Conservation (phyloP, 92 coral and sea anemone genomes). For the Palythoa heliodiscus region DNA sequence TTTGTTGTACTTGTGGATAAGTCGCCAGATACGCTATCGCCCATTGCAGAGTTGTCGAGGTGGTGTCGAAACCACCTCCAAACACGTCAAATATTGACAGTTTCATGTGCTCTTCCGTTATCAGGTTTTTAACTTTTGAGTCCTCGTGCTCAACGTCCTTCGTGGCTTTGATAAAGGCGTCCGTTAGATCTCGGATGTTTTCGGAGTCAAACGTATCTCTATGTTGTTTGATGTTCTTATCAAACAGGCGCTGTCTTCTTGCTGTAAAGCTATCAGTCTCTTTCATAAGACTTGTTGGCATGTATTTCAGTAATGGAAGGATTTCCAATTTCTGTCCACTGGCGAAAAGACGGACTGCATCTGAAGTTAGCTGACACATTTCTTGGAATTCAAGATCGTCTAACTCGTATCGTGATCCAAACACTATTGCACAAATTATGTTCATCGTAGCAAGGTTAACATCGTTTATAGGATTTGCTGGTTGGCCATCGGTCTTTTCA, state of each 20-base stretch:
- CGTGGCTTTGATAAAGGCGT: slow-evolving; percentile 62
- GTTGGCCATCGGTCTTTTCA: not conserved
- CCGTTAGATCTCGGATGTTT: slow-evolving; percentile 60
- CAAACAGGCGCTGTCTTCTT: slow-evolving; percentile 39
- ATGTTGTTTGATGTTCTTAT: slow-evolving; percentile 50
- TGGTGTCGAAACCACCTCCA: slow-evolving; percentile 69
- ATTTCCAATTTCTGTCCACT: too few species aligned
- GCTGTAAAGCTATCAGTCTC: slow-evolving; percentile 27
- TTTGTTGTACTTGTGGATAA: slow-evolving; percentile 55
- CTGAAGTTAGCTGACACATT: slow-evolving; percentile 19
- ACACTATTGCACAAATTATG: slow-evolving; percentile 51
- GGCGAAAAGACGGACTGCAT: not conserved
- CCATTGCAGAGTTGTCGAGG: slow-evolving; percentile 69
- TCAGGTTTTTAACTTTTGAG: slow-evolving; percentile 20
- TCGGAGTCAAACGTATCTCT: slow-evolving; percentile 38
- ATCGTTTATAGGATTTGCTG: slow-evolving; percentile 32
- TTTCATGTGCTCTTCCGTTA: slow-evolving; percentile 64
- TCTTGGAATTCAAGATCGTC: slow-evolving; percentile 57
- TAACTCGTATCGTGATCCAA: slow-evolving; percentile 51
- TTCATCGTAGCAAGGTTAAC: slow-evolving; percentile 41
- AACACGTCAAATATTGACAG: slow-evolving; percentile 62
- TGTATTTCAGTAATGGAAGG: too few species aligned
- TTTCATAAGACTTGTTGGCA: not conserved
- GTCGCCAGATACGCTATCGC: slow-evolving; percentile 49
- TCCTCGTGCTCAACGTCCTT: slow-evolving; percentile 48